Evolutionary conservation across 1,140 invertebrate species (phyloP), one percentile per base, ranked within the genome.

Genomic region (Pachypsylla venusta): DNA sequence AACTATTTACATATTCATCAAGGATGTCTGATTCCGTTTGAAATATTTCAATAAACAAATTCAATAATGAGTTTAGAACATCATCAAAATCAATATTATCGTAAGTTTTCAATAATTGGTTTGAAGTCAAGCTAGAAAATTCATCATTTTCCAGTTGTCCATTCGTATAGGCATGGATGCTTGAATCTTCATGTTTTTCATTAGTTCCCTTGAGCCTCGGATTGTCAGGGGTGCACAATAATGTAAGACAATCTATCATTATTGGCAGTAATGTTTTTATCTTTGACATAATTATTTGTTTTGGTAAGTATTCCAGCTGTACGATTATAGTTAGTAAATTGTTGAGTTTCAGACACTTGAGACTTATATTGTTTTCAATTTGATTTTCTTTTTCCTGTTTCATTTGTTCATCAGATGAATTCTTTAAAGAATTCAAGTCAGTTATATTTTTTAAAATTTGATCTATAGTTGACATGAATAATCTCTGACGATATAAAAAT

Each of bases 401-500:
- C 4, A 5, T 10, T 19, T n/a, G 4, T 19, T 48, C n/a, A n/a
- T n/a, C n/a, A n/a, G n/a, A n/a, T n/a, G n/a, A n/a, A n/a, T 48
- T 16, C 16, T 12, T 35, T 35, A 12, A 7, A 19, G 4, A n/a
- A n/a, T 48, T 48, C 4, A 48, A 19, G 42, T 7, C 22, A 3
- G 42, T 4, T 7, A 48, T 48, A 48, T 48, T 48, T 48, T 48
- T 48, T 22, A 48, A n/a, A 19, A 48, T 48, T 10, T 48, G 16
- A 7, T 48, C 22, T 4, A 48, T 7, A 22, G 42, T 48, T 7
- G 22, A 48, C 5, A 19, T 48, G 16, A 48, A 48, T 48, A 48
- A 48, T 22, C 42, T 48, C 22, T 48, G 42, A 19, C 42, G 4
- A 48, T 48, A 48, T 48, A 48, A 48, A 48, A 48, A 48, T 19